Conservation (phyloP, 2,888 invertebrate species). For the Hetaerina titia region DNA sequence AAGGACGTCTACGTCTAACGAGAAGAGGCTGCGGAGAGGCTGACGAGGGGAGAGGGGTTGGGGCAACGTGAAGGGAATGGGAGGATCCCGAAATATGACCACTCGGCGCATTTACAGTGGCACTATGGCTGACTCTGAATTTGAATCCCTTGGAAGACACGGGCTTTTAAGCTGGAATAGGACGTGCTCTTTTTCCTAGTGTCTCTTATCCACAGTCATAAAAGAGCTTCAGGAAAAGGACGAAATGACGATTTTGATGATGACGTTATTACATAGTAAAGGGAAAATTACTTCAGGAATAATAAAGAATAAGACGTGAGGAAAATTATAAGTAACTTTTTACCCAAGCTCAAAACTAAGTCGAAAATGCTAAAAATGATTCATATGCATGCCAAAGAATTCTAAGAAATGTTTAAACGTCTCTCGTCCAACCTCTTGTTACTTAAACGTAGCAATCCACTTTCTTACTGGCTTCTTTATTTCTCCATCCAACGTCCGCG, state of each 20-base stretch:
- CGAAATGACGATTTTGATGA: not conserved
- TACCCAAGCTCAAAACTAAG: too few species aligned
- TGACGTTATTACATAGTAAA: not conserved
- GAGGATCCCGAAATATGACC: not conserved
- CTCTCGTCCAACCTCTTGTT: too few species aligned
- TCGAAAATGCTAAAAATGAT: too few species aligned
- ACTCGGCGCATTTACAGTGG: not conserved
- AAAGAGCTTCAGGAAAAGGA: not conserved
- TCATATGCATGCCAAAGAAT: too few species aligned
- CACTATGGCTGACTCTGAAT: not conserved
- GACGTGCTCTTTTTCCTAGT: not conserved
- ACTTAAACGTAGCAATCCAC: too few species aligned
- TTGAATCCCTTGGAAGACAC: not conserved
- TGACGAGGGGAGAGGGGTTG: too few species aligned
- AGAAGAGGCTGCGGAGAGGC: not conserved
- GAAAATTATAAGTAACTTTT: too few species aligned
- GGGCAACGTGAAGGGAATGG: not conserved
- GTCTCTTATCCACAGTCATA: not conserved
- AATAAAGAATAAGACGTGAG: too few species aligned
- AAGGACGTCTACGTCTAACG: not conserved
- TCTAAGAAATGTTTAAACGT: too few species aligned
- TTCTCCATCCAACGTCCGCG: too few species aligned
- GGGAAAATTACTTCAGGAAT: not conserved
- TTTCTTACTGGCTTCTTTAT: too few species aligned
- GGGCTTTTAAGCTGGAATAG: not conserved